phyloP scores from a whole-genome alignment of 2,888 invertebrate genomes.

The Sinhomidia bicolor region DNA sequence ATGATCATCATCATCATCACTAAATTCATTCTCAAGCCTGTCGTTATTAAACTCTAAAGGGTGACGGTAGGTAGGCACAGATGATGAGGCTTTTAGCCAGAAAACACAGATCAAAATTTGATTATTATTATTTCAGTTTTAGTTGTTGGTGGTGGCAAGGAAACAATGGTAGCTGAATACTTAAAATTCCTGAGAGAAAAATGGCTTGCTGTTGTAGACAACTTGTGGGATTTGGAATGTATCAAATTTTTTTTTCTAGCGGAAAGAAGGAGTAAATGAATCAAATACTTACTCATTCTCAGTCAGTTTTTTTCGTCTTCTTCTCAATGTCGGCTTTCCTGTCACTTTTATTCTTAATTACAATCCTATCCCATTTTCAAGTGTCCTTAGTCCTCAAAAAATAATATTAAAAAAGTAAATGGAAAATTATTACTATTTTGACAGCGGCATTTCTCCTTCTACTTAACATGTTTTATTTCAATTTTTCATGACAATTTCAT shows the following conservation, averaged over 20 bases:
- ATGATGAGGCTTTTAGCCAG: constrained; percentile 39
- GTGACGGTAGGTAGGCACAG: neutral
- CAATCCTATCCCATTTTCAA: neutral
- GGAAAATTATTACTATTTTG: constrained; percentile 42
- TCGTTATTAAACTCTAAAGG: neutral
- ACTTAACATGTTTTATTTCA: constrained; percentile 23
- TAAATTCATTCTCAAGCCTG: neutral
- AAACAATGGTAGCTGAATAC: constrained; percentile 49
- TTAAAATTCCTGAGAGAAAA: constrained; percentile 63
- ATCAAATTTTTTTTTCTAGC: too few species aligned
- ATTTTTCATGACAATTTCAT: constrained; percentile 15
- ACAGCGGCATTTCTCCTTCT: constrained; percentile 25
- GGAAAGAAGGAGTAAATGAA: neutral
- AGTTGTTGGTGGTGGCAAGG: constrained; percentile 31
- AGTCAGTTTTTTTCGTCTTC: neutral
- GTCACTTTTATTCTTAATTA: constrained; percentile 24
- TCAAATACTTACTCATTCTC: neutral
- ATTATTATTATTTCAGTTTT: constrained; percentile 57
- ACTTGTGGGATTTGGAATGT: constrained; percentile 16
- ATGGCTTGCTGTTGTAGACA: too few species aligned
- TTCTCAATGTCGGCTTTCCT: neutral
- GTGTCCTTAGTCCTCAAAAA: neutral
- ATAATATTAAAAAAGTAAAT: constrained; percentile 7
- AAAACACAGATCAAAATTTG: constrained; percentile 46
- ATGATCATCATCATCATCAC: neutral